Base-by-base conservation (phyloP, 2,797 vertebrate genomes). In the Paratrypauchen microcephalus region DNA sequence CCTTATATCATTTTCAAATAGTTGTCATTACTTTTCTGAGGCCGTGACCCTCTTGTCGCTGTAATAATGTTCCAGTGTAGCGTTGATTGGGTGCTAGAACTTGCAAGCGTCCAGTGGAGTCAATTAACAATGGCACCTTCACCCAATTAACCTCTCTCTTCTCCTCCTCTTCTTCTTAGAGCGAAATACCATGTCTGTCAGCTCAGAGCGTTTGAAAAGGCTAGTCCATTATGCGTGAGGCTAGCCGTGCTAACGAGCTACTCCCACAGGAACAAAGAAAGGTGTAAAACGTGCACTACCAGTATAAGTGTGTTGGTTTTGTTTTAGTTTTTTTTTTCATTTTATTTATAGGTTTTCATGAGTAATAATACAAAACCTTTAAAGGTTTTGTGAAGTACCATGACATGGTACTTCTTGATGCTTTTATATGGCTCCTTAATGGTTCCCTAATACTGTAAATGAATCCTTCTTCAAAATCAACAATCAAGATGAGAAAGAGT, bases 121-220 rank as follows among this genome's bases (percentile, higher is more conserved):
- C 68, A 80, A 71, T 81, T 75, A 81, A 56, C 54, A 48, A 36
- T n/a, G 30, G 24, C 13, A 66, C 61, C 64, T 66, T 74, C 59
- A 72, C 5, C 67, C 65, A 77, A 82, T 86, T 79, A 82, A 77
- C 78, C 68, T 74, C 69, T 36, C 7, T 65, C 63, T 65, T 65
- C 68, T 67, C 16, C 1, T 65, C 57, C 13, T 23, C 64, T 64
- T 60, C 45, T 61, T 24, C 52, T 45, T 55, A 41, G 68, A 55
- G 62, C 76, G 19, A 84, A 82, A 83, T 73, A 71, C 61, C 50
- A 66, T n/a, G 67, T 69, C 69, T 41, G 41, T 50, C 56, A 36
- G 15, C 60, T 50, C 77, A 45, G 23, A 41, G 18, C 16, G 60
- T 21, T 71, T 75, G 59, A 79, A 79, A 76, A 69, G 64, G 69